Conservation (phyloP, 1,140 invertebrate genomes). For the Gryon sp. region DNA sequence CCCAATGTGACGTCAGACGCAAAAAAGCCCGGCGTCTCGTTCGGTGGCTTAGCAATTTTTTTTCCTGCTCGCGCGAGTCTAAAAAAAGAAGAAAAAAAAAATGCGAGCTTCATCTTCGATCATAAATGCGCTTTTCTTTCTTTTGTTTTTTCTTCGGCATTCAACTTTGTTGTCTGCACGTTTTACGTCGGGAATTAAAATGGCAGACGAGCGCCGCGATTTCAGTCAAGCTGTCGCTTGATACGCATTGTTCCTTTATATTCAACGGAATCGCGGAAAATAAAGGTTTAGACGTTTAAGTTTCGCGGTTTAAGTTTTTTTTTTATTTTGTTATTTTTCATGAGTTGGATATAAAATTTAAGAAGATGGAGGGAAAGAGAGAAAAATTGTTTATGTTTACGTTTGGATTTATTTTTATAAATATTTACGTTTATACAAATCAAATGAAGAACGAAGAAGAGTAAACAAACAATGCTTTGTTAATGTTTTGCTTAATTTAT, state of each 20-base stretch:
- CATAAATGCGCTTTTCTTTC: conserved; percentile 44
- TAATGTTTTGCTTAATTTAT: too few species aligned
- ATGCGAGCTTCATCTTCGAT: conserved; percentile 39
- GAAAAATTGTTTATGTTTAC: too few species aligned
- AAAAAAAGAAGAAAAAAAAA: conserved; percentile 39
- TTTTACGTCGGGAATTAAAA: conserved; percentile 57
- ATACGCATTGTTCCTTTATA: conserved; percentile 62
- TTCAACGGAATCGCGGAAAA: conserved; percentile 40
- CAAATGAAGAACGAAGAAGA: too few species aligned
- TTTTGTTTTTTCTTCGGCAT: conserved; percentile 58
- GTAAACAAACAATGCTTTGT: too few species aligned
- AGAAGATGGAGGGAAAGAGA: too few species aligned
- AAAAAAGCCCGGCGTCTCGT: conserved; percentile 17
- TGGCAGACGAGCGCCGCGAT: conserved; percentile 50
- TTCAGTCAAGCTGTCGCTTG: conserved; percentile 61
- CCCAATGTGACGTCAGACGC: conserved; percentile 14
- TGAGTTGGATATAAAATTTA: too few species aligned
- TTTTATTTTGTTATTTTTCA: too few species aligned
- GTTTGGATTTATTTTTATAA: too few species aligned
- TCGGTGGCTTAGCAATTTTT: conserved; percentile 14
- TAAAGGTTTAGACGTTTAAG: conserved; percentile 42
- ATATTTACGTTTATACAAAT: too few species aligned
- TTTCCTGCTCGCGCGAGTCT: too few species aligned
- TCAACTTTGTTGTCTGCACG: conserved; percentile 53
- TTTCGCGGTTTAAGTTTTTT: too few species aligned